Evolutionary conservation across 1,140 invertebrate species (phyloP).

Genomic region (Cardiocondyla obscurior): DNA sequence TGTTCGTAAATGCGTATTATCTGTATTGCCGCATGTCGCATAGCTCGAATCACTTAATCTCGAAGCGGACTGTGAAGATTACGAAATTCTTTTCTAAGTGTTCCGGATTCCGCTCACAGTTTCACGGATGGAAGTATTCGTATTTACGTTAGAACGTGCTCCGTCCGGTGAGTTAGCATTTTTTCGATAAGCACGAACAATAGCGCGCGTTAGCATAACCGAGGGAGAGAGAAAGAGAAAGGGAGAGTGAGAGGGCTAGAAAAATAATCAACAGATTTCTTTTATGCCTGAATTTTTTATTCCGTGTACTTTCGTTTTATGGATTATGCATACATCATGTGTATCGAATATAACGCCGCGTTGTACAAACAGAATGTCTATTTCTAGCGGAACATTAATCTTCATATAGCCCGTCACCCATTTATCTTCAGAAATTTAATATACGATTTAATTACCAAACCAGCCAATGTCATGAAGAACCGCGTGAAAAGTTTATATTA

Average conservation of each 20-base stretch:
- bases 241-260: too few species aligned
- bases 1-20: not conserved
- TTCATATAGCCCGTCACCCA: not conserved
- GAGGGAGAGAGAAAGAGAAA: too few species aligned
- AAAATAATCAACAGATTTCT: not conserved
- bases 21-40: too few species aligned
- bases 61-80: not conserved
- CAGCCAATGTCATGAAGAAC: not conserved
- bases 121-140: not conserved
- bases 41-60: slow-evolving; percentile 22
- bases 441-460: slow-evolving; percentile 10
- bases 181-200: not conserved
- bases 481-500: not conserved
- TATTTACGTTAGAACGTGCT: not conserved
- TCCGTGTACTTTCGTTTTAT: not conserved
- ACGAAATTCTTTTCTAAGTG: slow-evolving; percentile 5
- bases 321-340: not conserved
- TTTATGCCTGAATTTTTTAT: not conserved
- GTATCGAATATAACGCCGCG: too few species aligned
- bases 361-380: not conserved
- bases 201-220: not conserved
- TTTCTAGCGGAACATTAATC: slow-evolving; percentile 2
- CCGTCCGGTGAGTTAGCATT: slow-evolving; percentile 6
- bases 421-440: slow-evolving; percentile 18
- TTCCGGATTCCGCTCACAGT: not conserved